Evolutionary conservation across 2,797 vertebrate genomes (phyloP), one percentile per base, ranked within the genome.

Genomic region (Sebastolobus alascanus): DNA sequence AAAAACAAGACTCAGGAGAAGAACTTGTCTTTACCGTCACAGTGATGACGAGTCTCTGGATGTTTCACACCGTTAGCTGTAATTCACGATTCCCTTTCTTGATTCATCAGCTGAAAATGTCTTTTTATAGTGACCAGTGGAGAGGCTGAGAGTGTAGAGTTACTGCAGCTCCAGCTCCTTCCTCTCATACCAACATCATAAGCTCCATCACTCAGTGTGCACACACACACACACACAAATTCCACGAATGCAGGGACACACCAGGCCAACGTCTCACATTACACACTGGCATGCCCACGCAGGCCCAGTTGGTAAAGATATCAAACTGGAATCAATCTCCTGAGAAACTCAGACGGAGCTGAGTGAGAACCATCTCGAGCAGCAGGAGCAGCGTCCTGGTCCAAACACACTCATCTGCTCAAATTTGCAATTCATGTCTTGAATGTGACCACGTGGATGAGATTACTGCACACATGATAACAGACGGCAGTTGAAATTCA

Each of bases 111-210:
- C 38, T 59, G 43, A 29, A 81, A 55, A 54, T 64, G n/a, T 69
- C 38, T 78, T 78, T 80, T 79, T 73, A 76, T 65, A 71, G 66
- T 59, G 75, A 16, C 68, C 54, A 58, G 43, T 59, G 58, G 77
- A 58, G 29, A 74, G 55, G 18, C 20, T 0, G 18, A 61, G 18
- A 31, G 73, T 85, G 55, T 84, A 64, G 73, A 75, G 77, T 87
- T 85, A 91, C 73, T 64, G 67, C 79, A 58, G 63, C 72, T 82
- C 18, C 6, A 61, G 71, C 29, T 61, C 29, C 73, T 84, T 87
- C 82, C 76, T 84, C 77, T 90, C 85, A 85, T 72, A 77, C 75
- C 66, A 84, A 75, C 90, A 84, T 88, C 79, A 88, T 38, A 84
- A 76, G 59, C 83, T 65, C 59, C 11, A 37, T 80, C 69, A 68